Evolutionary conservation across 2,888 invertebrate species (phyloP).

Genomic region (Ophraella communa): DNA sequence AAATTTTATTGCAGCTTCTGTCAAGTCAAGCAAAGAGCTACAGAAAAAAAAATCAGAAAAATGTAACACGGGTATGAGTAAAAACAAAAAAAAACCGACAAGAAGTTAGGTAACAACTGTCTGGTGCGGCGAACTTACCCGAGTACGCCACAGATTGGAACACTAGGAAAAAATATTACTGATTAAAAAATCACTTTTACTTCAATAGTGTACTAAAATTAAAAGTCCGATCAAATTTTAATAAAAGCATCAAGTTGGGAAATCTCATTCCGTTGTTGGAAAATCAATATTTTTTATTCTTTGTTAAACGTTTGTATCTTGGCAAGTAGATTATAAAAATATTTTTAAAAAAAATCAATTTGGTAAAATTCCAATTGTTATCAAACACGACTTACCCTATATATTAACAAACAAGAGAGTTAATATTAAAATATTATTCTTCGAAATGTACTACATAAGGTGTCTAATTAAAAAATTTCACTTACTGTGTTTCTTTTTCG

Average conservation of each 20-base stretch:
- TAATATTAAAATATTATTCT: too few species aligned
- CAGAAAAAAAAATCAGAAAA: not conserved
- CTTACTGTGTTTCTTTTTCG: conserved; percentile 96
- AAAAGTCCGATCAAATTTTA: not conserved
- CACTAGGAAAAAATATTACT: conserved; percentile 64
- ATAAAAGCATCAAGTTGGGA: too few species aligned
- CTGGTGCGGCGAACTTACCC: conserved; percentile 72
- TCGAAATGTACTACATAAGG: too few species aligned
- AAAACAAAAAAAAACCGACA: not conserved
- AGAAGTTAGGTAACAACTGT: not conserved
- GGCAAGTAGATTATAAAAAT: too few species aligned
- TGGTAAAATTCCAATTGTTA: too few species aligned
- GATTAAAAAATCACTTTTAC: conserved; percentile 11
- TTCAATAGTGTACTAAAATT: not conserved
- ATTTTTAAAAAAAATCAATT: too few species aligned
- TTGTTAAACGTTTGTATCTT: too few species aligned
- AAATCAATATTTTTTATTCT: too few species aligned
- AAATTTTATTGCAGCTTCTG: not conserved
- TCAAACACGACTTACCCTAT: too few species aligned
- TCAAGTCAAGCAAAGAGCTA: not conserved
- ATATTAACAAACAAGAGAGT: too few species aligned
- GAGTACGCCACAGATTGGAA: conserved; percentile 96
- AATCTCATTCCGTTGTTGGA: too few species aligned
- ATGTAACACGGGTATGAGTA: not conserved
- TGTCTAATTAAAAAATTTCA: conserved; percentile 50